Evolutionary conservation across 2,888 invertebrate species (phyloP).

Genomic region (Terebella lapidaria): DNA sequence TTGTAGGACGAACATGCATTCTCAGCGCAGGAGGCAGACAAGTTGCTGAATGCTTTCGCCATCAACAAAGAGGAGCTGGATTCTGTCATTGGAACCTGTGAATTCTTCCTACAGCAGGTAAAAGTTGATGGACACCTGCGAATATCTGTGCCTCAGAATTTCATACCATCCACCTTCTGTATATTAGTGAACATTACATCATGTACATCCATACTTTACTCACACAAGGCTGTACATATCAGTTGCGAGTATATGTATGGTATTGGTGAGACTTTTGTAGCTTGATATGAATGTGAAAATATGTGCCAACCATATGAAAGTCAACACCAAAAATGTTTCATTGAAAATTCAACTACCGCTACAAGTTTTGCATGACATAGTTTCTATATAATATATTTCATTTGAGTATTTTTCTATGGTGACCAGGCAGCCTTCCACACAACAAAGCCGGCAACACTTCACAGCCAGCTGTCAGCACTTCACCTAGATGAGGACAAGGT

Average conservation of each 20-base stretch:
- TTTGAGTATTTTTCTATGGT: not conserved
- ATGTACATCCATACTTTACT: no score
- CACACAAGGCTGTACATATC: no score
- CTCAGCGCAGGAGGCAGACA: slow-evolving; percentile 48
- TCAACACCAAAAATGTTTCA: no score
- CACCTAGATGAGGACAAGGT: slow-evolving; percentile 48
- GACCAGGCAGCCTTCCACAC: slow-evolving; percentile 49
- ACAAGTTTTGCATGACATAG: not conserved
- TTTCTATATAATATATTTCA: not conserved
- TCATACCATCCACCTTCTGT: no score
- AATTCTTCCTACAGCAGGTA: slow-evolving; percentile 51
- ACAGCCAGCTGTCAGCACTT: slow-evolving; percentile 42
- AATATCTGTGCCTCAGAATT: no score
- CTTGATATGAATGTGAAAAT: no score
- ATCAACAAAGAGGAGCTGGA: slow-evolving; percentile 40
- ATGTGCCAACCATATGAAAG: no score
- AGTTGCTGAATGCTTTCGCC: slow-evolving; percentile 40
- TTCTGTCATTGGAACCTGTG: slow-evolving; percentile 44
- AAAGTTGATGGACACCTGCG: not conserved
- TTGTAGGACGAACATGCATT: slow-evolving; percentile 49
- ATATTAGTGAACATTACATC: no score
- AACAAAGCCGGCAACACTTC: slow-evolving; percentile 45
- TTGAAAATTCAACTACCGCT: no score
- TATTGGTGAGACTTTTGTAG: no score
- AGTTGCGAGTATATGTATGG: no score